phyloP scores from a whole-genome alignment of 1,140 invertebrate species.

The Glossosoma conforme region DNA sequence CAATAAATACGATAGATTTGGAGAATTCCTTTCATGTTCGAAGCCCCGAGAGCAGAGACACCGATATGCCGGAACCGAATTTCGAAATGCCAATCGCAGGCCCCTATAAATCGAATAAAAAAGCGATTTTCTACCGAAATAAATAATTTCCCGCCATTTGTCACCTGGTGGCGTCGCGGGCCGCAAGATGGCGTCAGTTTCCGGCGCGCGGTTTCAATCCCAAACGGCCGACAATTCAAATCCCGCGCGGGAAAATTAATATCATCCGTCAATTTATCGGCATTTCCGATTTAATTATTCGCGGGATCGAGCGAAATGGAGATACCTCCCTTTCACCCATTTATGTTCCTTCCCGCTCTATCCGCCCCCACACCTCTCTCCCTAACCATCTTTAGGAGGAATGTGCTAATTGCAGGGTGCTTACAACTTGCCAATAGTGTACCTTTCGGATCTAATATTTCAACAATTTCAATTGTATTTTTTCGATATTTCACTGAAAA shows the following conservation, averaged over 20 bases:
- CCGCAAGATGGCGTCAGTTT: constrained; percentile 18
- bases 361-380: not conserved
- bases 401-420: constrained; percentile 3
- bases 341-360: not conserved
- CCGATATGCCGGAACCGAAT: constrained; percentile 17
- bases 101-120: constrained; percentile 2
- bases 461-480: too few species aligned
- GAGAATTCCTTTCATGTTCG: constrained; percentile 9
- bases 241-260: constrained; percentile 19
- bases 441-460: too few species aligned
- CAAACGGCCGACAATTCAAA: constrained; percentile 8
- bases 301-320: too few species aligned
- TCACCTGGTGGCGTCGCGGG: constrained; percentile 5
- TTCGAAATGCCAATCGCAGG: constrained; percentile 22
- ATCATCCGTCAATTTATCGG: constrained; percentile 26
- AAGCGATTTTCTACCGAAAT: constrained; percentile 2
- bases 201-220: constrained; percentile 17
- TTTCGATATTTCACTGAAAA: too few species aligned
- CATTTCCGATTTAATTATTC: constrained; percentile 13
- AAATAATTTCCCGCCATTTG: constrained; percentile 17
- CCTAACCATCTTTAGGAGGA: too few species aligned
- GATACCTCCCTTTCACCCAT: too few species aligned
- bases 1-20: not conserved
- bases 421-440: not conserved
- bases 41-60: constrained; percentile 8